phyloP scores from a whole-genome alignment of 1,140 invertebrate species.

The Hestina assimilis region DNA sequence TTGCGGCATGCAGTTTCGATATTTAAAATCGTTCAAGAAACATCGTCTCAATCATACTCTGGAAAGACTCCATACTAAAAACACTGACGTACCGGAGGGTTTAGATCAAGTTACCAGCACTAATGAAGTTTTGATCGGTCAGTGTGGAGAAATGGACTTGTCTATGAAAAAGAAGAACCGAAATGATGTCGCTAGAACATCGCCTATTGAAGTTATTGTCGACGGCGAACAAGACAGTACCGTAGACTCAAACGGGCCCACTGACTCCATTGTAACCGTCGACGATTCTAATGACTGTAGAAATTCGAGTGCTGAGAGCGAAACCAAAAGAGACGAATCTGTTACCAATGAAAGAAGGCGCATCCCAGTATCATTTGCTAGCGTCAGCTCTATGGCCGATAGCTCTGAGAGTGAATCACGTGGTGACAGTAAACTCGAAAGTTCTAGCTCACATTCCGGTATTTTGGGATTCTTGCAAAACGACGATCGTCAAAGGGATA shows the following conservation, averaged over 20 bases:
- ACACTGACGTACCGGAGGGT: conserved; percentile 69
- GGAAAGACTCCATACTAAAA: conserved; percentile 86
- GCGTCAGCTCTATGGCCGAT: conserved; percentile 74
- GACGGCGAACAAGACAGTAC: conserved; percentile 84
- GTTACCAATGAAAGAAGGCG: conserved; percentile 49
- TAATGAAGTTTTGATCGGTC: conserved; percentile 81
- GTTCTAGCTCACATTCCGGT: conserved; percentile 79
- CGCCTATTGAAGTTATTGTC: conserved; percentile 59
- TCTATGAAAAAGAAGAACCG: conserved; percentile 68
- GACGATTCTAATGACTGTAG: conserved; percentile 66
- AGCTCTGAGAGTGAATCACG: conserved; percentile 69
- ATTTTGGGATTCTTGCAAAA: conserved; percentile 82
- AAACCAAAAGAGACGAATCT: conserved; percentile 58
- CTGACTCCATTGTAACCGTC: conserved; percentile 65
- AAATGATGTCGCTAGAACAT: conserved; percentile 41
- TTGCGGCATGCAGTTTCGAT: conserved; percentile 93
- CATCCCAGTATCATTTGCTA: conserved; percentile 71
- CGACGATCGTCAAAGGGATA: conserved; percentile 83
- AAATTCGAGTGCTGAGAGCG: conserved; percentile 60
- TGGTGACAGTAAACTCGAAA: conserved; percentile 59
- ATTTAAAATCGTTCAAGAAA: conserved; percentile 93
- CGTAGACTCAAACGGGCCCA: conserved; percentile 80
- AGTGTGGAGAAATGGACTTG: conserved; percentile 75
- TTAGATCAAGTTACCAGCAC: conserved; percentile 86
- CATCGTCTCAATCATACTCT: conserved; percentile 91